phyloP scores from a whole-genome alignment of 2,113 vertebrate species.

The Egretta garzetta region DNA sequence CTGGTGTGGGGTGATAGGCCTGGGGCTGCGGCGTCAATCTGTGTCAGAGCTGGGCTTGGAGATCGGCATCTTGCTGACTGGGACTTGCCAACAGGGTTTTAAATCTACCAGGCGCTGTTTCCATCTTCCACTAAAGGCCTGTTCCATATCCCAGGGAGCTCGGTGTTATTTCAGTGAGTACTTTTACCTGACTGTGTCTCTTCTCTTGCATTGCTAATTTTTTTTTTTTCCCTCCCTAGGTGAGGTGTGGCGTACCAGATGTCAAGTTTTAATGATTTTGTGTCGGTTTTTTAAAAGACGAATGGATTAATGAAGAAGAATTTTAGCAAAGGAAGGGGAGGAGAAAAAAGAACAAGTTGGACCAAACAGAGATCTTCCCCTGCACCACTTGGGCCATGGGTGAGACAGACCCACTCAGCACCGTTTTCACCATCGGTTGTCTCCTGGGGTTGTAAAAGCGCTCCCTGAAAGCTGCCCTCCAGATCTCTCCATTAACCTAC shows the following conservation, averaged over 20 bases:
- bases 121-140: too few species aligned
- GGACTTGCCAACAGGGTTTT: not conserved
- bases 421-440: not conserved
- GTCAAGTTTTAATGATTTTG: not conserved
- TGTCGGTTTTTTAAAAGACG: not conserved
- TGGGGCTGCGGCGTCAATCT: not conserved
- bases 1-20: not conserved
- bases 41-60: not conserved
- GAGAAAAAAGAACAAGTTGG: not conserved
- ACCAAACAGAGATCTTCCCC: not conserved
- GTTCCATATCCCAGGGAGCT: not conserved
- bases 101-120: not conserved
- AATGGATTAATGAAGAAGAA: not conserved
- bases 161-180: fast-evolving
- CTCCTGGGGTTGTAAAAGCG: not conserved
- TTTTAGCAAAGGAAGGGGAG: not conserved
- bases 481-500: fast-evolving
- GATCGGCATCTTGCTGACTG: fast-evolving
- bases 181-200: not conserved
- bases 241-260: not conserved
- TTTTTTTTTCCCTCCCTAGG: not conserved
- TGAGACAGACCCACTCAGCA: not conserved
- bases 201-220: not conserved
- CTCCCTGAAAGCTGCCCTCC: not conserved
- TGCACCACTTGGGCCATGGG: fast-evolving